Percentiles rank a stretch among this genome's conserved stretches.
Conservation (phyloP, 2,797 vertebrate genomes). For the Lophotriccus pileatus region DNA sequence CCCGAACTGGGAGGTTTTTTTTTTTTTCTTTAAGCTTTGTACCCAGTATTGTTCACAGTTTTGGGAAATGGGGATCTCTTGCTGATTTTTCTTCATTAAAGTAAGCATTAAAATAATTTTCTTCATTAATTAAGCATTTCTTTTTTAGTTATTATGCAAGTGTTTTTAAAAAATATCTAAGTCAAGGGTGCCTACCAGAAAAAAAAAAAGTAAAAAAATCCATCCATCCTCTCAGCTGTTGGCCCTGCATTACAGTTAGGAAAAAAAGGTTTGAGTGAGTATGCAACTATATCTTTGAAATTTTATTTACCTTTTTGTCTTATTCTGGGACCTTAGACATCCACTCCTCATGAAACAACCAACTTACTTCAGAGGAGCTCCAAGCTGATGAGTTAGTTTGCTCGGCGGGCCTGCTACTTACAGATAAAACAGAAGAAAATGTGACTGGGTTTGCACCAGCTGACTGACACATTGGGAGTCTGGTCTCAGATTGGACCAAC, state of each 20-base stretch:
- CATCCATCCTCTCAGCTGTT: not conserved
- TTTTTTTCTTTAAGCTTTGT: not conserved
- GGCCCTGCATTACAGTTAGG: too few relatives aligned
- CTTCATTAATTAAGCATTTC: not conserved
- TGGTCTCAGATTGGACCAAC: not conserved
- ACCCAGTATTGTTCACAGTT: not conserved
- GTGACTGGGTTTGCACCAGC: not conserved
- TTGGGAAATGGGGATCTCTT: not conserved
- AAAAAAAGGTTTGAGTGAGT: not conserved
- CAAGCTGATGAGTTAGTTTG: not conserved
- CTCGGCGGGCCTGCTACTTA: not conserved
- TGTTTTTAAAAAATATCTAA: not conserved
- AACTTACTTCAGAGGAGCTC: not conserved
- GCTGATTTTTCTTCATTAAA: not conserved
- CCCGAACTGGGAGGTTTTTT: not conserved
- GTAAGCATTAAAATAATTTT: not conserved
- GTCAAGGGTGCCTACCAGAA: not conserved
- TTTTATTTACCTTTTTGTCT: not conserved
- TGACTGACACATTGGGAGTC: not conserved
- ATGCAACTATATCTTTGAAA: not conserved
- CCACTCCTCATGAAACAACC: not conserved
- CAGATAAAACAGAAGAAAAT: not conserved
- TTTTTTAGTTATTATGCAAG: not conserved
- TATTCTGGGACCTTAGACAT: not conserved
- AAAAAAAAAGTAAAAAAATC: not conserved